These are phyloP conservation scores for Drosophila sturtevanti DNA, from an alignment of 1,140 invertebrate species.

Conservation along the genomic window DNA sequence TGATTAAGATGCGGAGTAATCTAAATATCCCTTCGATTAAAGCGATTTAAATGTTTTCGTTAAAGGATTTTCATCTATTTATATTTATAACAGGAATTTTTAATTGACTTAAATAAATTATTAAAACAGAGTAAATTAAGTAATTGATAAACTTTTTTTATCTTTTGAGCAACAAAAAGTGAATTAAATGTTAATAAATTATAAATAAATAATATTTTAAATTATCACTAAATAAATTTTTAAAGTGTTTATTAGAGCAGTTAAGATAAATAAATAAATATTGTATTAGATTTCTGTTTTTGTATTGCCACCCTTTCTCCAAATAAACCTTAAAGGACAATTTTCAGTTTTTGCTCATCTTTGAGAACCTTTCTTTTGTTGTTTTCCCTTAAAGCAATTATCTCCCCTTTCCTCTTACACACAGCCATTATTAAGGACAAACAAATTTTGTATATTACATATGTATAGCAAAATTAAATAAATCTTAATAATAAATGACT, in stretches of 20 bases:
- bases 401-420: background rate
- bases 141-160: too few species aligned
- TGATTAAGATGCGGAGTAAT: background rate
- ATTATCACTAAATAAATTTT: too few species aligned
- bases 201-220: too few species aligned
- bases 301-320: background rate
- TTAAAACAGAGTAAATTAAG: too few species aligned
- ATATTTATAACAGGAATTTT: background rate
- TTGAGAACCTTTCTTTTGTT: background rate
- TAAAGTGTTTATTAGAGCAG: too few species aligned
- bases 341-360: background rate
- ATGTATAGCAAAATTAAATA: background rate
- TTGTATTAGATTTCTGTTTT: background rate
- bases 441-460: slow-evolving; percentile 4
- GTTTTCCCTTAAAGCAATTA: slow-evolving; percentile 5
- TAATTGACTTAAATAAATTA: background rate
- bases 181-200: too few species aligned
- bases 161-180: too few species aligned
- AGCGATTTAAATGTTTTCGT: background rate
- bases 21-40: background rate
- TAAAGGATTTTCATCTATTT: background rate
- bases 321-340: background rate
- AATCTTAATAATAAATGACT: slow-evolving; percentile 14
- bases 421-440: background rate
- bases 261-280: background rate